These are phyloP conservation scores for Megaceryle maxima DNA, from an alignment of 2,113 vertebrate species.

Conservation along the genomic window DNA sequence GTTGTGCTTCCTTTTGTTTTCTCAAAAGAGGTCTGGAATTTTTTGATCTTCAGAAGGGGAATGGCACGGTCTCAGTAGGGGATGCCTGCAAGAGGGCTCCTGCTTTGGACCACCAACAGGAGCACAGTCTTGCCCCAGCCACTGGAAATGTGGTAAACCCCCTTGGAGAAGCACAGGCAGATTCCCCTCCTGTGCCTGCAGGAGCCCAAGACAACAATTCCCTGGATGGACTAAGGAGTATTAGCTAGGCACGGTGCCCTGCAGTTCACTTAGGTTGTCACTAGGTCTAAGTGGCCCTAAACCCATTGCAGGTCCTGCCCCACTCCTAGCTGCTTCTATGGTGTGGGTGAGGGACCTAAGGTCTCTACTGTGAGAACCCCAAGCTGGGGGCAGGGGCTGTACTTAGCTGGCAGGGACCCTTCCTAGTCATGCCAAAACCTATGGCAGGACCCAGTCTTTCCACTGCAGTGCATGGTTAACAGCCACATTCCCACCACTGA, in stretches of 20 bases:
- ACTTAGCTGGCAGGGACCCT: not conserved
- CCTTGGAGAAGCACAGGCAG: not conserved
- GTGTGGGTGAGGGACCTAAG: not conserved
- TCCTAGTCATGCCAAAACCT: not conserved
- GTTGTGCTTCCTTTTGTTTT: not conserved
- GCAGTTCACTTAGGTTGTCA: not conserved
- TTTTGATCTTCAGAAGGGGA: not conserved
- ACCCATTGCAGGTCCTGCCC: not conserved
- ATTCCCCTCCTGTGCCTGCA: not conserved
- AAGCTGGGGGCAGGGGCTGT: not conserved
- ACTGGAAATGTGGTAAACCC: not conserved
- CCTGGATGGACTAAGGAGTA: not conserved
- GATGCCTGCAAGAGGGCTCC: not conserved
- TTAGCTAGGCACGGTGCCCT: not conserved
- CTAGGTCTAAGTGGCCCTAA: not conserved
- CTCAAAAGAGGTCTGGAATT: not conserved
- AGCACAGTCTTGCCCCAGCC: not conserved
- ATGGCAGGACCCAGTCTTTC: not conserved
- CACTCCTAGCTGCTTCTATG: not conserved
- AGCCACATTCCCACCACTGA: not conserved
- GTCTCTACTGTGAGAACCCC: not conserved
- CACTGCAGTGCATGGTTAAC: not conserved
- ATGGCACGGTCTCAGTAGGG: not conserved
- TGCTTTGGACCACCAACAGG: not conserved
- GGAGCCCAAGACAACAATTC: not conserved